Evolutionary conservation across 2,888 invertebrate species (phyloP), one percentile per base, ranked within the genome.

Genomic region (Spisula subtruncata): DNA sequence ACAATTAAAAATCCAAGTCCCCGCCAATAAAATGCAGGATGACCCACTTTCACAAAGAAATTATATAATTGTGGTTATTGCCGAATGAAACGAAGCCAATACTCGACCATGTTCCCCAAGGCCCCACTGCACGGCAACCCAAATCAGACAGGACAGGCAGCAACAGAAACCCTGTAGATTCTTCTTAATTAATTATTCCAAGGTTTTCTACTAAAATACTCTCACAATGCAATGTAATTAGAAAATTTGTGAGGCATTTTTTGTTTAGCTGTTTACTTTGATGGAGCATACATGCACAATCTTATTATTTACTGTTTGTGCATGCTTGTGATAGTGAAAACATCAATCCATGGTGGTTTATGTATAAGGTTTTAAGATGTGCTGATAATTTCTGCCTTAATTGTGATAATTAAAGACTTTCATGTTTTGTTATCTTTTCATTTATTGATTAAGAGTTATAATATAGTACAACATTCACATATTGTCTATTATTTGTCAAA

Each of bases 391-490:
- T 66, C 60, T 25, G 60, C 60, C 25, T n/a, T 25, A n/a, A 66
- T 51, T 8, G 4, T 51, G 60, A 66, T 66, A 25, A 66, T 66
- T n/a, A 66, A n/a, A 25, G 25, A n/a, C 16, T 0, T 66, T 25
- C 60, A 66, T 66, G 20, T 25, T 25, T 25, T 66, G 60, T 66
- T 66, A 66, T 66, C 60, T 66, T 66, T 66, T 66, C 41, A 41
- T 41, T 41, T 41, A 5, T 41, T 41, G 2, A n/a, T n/a, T n/a
- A n/a, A n/a, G n/a, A n/a, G n/a, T n/a, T n/a, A n/a, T n/a, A n/a
- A n/a, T n/a, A n/a, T n/a, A n/a, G n/a, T n/a, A n/a, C n/a, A n/a
- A n/a, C n/a, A n/a, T n/a, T n/a, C n/a, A n/a, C n/a, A n/a, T n/a
- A n/a, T n/a, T n/a, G n/a, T n/a, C n/a, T n/a, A n/a, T n/a, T n/a